phyloP scores from a whole-genome alignment of 2,888 invertebrate genomes.

The Villa cingulata region DNA sequence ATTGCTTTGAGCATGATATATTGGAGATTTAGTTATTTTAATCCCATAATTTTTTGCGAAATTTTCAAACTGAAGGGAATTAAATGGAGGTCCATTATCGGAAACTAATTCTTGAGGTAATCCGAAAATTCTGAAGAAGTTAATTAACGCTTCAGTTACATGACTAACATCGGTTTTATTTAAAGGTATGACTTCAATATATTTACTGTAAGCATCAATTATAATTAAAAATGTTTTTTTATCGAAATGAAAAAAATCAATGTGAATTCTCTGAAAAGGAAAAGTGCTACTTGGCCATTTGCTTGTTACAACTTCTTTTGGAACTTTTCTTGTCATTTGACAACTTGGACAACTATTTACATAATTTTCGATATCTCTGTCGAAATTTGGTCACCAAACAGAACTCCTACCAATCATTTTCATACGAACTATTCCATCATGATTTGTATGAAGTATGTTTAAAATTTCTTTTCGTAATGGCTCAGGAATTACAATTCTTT shows the following conservation, averaged over 20 bases:
- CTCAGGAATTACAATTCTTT: slow-evolving; percentile 1
- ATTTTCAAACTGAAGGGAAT: slow-evolving; percentile 1
- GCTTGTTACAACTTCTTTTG: too few relatives aligned
- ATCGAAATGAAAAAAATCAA: neutral
- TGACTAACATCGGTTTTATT: slow-evolving; percentile 8
- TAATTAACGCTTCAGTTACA: slow-evolving; percentile 9
- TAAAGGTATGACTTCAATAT: slow-evolving; percentile 24
- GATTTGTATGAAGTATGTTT: neutral
- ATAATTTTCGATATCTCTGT: neutral
- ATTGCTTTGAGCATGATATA: slow-evolving; percentile 18
- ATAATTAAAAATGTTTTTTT: slow-evolving; percentile 18
- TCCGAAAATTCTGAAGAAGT: slow-evolving; percentile 17
- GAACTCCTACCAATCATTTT: neutral
- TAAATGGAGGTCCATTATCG: slow-evolving; percentile 17
- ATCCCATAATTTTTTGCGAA: slow-evolving; percentile 10
- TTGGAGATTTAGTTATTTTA: slow-evolving; percentile 14
- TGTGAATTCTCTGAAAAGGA: neutral
- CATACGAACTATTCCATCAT: neutral
- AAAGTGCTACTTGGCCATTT: neutral
- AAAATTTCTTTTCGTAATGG: neutral
- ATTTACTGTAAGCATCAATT: slow-evolving; percentile 30
- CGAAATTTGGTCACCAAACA: neutral
- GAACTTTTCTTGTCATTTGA: neutral
- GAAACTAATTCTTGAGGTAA: slow-evolving; percentile 15
- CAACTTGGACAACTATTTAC: neutral